Evolutionary conservation across 2,888 invertebrate genomes (phyloP).

Genomic region (Celastrina argiolus): DNA sequence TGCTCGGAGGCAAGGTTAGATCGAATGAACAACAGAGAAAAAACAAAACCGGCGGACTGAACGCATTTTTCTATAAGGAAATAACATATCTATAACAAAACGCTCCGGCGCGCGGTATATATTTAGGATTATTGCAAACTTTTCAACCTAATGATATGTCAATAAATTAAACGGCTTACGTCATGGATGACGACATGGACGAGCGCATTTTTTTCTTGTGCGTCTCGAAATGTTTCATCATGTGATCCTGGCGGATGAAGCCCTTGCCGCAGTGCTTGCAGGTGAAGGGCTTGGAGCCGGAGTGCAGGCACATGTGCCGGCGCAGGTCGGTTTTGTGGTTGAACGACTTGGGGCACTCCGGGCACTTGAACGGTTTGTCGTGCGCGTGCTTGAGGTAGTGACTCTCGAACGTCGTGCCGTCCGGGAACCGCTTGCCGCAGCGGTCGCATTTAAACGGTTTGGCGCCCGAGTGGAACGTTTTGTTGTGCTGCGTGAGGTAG

Average conservation of each 20-base stretch:
- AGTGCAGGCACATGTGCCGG: constrained; percentile 91
- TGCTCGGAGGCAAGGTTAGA: constrained; percentile 69
- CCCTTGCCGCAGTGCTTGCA: constrained; percentile 91
- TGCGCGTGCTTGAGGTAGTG: constrained; percentile 88
- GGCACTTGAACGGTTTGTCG: constrained; percentile 92
- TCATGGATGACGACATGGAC: constrained; percentile 43
- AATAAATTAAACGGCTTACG: constrained; percentile 19
- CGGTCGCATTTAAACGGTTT: constrained; percentile 90
- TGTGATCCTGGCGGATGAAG: constrained; percentile 93
- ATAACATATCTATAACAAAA: constrained; percentile 41
- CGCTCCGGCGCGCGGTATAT: constrained; percentile 37
- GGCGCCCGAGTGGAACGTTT: constrained; percentile 91
- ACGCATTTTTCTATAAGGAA: constrained; percentile 44
- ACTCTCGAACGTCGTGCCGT: constrained; percentile 82
- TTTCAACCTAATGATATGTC: constrained; percentile 50
- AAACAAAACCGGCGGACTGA: constrained; percentile 55
- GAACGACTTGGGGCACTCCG: constrained; percentile 90
- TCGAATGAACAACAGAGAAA: constrained; percentile 67
- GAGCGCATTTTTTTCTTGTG: constrained; percentile 81
- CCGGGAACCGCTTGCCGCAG: constrained; percentile 90
- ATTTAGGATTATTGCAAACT: constrained; percentile 41
- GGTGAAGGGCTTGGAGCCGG: constrained; percentile 89
- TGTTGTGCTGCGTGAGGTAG: constrained; percentile 93
- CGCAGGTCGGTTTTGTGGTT: constrained; percentile 94
- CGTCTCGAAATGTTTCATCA: constrained; percentile 91